Evolutionary conservation across 1,140 invertebrate species (phyloP), one percentile per base, ranked within the genome.

Genomic region (Papilio helenus): DNA sequence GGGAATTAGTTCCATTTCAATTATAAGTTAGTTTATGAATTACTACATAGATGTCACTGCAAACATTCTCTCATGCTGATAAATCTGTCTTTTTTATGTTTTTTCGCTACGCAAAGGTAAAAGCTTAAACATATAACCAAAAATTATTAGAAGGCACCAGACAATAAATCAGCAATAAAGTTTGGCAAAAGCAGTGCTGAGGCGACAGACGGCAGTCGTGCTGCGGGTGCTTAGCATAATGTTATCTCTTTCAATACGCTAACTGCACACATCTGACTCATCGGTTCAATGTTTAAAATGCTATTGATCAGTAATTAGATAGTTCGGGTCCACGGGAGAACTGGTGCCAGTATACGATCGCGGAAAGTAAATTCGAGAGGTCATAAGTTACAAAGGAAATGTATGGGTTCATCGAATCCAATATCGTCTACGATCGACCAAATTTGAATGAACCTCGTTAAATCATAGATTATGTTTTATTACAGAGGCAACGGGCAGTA

Each of bases 171-270:
- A 23, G 20, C 9, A 10, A 26, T 12, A 18, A 18, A 18, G 3
- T 16, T 49, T 14, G n/a, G 20, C n/a, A 20, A 20, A 58, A 20
- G 20, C 58, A 10, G 23, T 3, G 61, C 26, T 16, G 61, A 2
- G 61, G 23, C 26, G 10, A 14, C 14, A 7, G 9, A 4, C 23
- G 9, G 5, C 58, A 29, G 26, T 12, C 58, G 20, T 29, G 61
- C 61, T 68, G 20, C 61, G 61, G 61, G 61, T 68, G 3, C 61
- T 68, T 68, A 68, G 14, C 61, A 34, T 68, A 68, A 29, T 16
- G 12, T 68, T 68, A 68, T 29, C 61, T 29, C 8, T 68, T 4
- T 29, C 12, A 14, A 68, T 68, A 34, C 26, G 12, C 26, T 68
- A 34, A 68, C n/a, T 42, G 18, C 71, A 12, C 34, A 44, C 68